Evolutionary conservation across 2,797 vertebrate species (phyloP).

Genomic region (Oreonectes daqikongensis): DNA sequence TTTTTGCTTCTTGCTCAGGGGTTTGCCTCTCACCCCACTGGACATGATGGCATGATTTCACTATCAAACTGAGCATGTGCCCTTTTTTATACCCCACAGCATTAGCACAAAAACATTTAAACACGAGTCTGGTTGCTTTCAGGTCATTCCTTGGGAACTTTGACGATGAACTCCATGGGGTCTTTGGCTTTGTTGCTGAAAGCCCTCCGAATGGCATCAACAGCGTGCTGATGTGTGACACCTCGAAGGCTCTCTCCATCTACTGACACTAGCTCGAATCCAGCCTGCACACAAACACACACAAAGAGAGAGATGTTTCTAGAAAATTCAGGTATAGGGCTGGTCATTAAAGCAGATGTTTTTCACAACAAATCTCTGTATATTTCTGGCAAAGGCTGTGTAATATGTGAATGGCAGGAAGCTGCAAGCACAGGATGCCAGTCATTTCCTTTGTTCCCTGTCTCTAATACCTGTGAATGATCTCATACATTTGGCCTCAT

Average conservation of each 20-base stretch:
- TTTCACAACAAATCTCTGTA: neutral
- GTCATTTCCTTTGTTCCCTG: slow-evolving; percentile 49
- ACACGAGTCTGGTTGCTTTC: slow-evolving; percentile 6
- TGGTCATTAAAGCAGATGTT: slow-evolving; percentile 21
- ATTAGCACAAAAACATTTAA: neutral
- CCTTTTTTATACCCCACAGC: neutral
- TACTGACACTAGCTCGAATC: slow-evolving; percentile 89
- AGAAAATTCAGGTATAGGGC: neutral
- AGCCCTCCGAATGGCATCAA: slow-evolving; percentile 88
- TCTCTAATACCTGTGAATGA: slow-evolving; percentile 51
- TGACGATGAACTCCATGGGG: slow-evolving; percentile 93
- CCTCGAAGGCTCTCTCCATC: slow-evolving; percentile 89
- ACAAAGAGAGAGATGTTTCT: slow-evolving; percentile 29
- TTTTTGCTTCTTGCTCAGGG: slow-evolving; percentile 13
- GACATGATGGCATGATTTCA: slow-evolving; percentile 41
- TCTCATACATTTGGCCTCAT: slow-evolving; percentile 44
- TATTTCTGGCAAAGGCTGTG: slow-evolving; percentile 39
- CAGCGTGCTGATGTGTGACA: slow-evolving; percentile 90
- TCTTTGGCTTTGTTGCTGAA: slow-evolving; percentile 94
- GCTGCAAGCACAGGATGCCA: slow-evolving; percentile 38
- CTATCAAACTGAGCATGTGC: neutral
- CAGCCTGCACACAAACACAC: slow-evolving; percentile 74
- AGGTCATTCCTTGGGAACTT: slow-evolving; percentile 72
- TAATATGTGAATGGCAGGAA: slow-evolving; percentile 44
- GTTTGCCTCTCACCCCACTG: slow-evolving; percentile 11